Evolutionary conservation across 2,113 vertebrate genomes (phyloP).

Genomic region (Oncorhynchus kisutch): DNA sequence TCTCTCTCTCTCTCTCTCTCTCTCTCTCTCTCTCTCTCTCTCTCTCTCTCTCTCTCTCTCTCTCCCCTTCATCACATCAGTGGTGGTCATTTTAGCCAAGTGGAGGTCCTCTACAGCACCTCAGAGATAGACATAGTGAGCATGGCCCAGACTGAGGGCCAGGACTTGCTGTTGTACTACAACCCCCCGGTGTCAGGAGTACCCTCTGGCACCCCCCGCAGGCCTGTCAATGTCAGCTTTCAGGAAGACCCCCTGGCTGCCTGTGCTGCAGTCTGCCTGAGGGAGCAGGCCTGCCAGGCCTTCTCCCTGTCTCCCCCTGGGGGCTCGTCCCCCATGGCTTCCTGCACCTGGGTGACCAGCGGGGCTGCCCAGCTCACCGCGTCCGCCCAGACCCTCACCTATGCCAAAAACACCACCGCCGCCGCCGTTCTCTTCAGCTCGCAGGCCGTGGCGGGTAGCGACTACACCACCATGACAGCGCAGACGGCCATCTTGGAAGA

Average conservation of each 20-base stretch:
- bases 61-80: slow-evolving; percentile 61
- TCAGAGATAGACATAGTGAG: slow-evolving; percentile 80
- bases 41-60: no score
- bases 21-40: no score
- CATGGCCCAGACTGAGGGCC: slow-evolving; percentile 73
- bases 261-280: slow-evolving; percentile 87
- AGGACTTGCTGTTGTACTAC: slow-evolving; percentile 81
- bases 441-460: slow-evolving; percentile 84
- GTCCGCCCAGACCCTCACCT: slow-evolving; percentile 76
- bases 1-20: no score
- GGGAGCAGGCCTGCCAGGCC: slow-evolving; percentile 82
- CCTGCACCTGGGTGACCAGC: slow-evolving; percentile 84
- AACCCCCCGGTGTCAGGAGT: slow-evolving; percentile 73
- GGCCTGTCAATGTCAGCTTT: slow-evolving; percentile 78
- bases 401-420: slow-evolving; percentile 84
- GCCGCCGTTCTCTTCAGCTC: slow-evolving; percentile 77
- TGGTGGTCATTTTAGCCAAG: slow-evolving; percentile 84
- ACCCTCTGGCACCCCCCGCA: slow-evolving; percentile 60
- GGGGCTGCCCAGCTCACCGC: slow-evolving; percentile 62
- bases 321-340: slow-evolving; percentile 48
- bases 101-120: slow-evolving; percentile 86
- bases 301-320: slow-evolving; percentile 67
- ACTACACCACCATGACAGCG: slow-evolving; percentile 79
- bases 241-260: slow-evolving; percentile 64
- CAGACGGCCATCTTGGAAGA: slow-evolving; percentile 81